These are phyloP conservation scores for Hirtodrosophila confusa DNA, from an alignment of 2,888 invertebrate species.

Conservation along the genomic window DNA sequence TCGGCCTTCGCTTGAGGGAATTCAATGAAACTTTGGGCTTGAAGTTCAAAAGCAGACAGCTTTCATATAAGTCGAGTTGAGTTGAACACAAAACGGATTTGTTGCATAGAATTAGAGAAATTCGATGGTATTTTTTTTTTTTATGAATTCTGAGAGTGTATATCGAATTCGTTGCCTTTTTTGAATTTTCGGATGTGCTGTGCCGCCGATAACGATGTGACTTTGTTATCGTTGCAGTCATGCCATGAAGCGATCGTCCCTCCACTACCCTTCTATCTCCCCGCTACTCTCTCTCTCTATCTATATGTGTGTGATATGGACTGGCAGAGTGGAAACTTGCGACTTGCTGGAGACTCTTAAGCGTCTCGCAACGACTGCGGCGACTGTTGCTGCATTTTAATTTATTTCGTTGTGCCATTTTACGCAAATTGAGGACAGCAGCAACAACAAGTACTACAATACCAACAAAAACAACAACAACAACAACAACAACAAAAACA, in stretches of 20 bases:
- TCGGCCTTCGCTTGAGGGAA: no score
- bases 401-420: constrained; percentile 77
- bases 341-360: constrained; percentile 24
- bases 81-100: no score
- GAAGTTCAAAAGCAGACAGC: no score
- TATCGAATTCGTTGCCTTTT: constrained; percentile 5
- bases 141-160: constrained; percentile 9
- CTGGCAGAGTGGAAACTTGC: constrained; percentile 37
- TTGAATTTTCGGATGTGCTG: constrained; percentile 20
- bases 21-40: no score
- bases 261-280: not conserved
- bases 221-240: constrained; percentile 54
- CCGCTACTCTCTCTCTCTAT: not conserved
- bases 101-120: not conserved
- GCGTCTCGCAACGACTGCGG: constrained; percentile 40
- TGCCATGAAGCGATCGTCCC: constrained; percentile 22
- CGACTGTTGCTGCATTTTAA: constrained; percentile 70
- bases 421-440: constrained; percentile 75
- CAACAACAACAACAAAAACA: constrained; percentile 24
- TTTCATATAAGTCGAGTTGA: no score
- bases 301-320: constrained; percentile 23
- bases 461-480: constrained; percentile 18
- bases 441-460: constrained; percentile 27
- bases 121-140: no score
- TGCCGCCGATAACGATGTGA: constrained; percentile 49